phyloP scores from a whole-genome alignment of 2,888 invertebrate species.

The Drosophila longiperda region DNA sequence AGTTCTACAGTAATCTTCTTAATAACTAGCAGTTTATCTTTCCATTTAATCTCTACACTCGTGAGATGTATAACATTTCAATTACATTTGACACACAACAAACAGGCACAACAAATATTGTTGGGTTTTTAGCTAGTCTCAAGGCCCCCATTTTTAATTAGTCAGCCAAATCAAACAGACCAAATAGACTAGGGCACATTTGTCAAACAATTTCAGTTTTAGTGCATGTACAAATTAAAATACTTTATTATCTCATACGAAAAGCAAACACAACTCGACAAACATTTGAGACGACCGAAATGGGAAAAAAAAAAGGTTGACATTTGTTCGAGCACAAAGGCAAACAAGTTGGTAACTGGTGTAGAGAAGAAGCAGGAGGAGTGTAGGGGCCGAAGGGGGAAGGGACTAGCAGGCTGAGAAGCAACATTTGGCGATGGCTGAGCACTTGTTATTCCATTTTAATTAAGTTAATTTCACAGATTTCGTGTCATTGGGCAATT shows the following conservation, averaged over 20 bases:
- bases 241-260: slow-evolving; percentile 54
- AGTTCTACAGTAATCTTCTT: neutral
- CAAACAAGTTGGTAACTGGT: slow-evolving; percentile 47
- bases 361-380: neutral
- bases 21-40: neutral
- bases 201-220: slow-evolving; percentile 66
- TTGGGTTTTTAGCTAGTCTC: neutral
- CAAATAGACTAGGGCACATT: slow-evolving; percentile 61
- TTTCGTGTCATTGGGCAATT: slow-evolving; percentile 71
- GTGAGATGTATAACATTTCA: slow-evolving; percentile 12
- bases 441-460: slow-evolving; percentile 83
- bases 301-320: slow-evolving; percentile 54
- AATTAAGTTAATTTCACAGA: slow-evolving; percentile 84
- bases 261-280: slow-evolving; percentile 49
- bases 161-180: slow-evolving; percentile 57
- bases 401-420: slow-evolving; percentile 24
- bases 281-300: slow-evolving; percentile 24
- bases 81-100: slow-evolving; percentile 18
- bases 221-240: slow-evolving; percentile 72
- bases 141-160: slow-evolving; percentile 41
- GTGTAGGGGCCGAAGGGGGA: neutral
- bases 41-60: neutral
- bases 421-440: slow-evolving; percentile 43
- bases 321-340: slow-evolving; percentile 71
- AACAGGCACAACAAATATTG: neutral